Base-by-base conservation (phyloP, 2,888 invertebrate species). In the Noctua janthe region DNA sequence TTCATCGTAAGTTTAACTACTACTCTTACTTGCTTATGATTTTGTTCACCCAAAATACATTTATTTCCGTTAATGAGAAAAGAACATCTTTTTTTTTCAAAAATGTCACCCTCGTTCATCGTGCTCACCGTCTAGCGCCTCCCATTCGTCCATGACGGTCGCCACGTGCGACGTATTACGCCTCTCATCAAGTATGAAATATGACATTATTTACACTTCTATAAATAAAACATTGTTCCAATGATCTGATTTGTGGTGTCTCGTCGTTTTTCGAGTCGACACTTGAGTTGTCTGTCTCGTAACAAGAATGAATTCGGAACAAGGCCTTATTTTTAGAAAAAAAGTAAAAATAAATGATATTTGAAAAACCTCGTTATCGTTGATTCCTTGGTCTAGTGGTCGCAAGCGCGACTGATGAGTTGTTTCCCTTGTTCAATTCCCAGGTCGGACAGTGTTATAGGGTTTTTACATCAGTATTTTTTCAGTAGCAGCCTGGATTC, bases 121-220 rank as follows among this genome's bases (percentile, higher is more conserved):
- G 13, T 17, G 49, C 64, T 59, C 10, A 64, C 74, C 49, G 71
- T 66, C 13, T 23, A 62, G 15, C 64, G 29, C 71, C 70, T 71
- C 51, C 67, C 70, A 71, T 54, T 54, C 59, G 15, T n/a, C 84
- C 80, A 29, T 79, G 66, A 76, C 71, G 43, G 59, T 39, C 4
- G 66, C 74, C 85, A 84, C 80, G 80, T 86, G 85, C 49, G 73
- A 59, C 71, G 3, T 64, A 81, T 87, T 81, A 86, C 67, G 67
- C 75, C 76, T 78, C 85, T 86, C 77, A 73, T 78, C 74, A 75
- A 49, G 72, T 78, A 81, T 76, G 82, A 85, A 86, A 79, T 86
- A 88, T 72, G 64, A 71, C 39, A 74, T 62, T 73, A 71, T n/a
- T 81, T 62, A 59, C 13, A 17, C 39, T 72, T 74, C 80, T 84